Evolutionary conservation across 2,113 vertebrate genomes (phyloP), one percentile per base, ranked within the genome.

Genomic region (Sisor rabdophorus): DNA sequence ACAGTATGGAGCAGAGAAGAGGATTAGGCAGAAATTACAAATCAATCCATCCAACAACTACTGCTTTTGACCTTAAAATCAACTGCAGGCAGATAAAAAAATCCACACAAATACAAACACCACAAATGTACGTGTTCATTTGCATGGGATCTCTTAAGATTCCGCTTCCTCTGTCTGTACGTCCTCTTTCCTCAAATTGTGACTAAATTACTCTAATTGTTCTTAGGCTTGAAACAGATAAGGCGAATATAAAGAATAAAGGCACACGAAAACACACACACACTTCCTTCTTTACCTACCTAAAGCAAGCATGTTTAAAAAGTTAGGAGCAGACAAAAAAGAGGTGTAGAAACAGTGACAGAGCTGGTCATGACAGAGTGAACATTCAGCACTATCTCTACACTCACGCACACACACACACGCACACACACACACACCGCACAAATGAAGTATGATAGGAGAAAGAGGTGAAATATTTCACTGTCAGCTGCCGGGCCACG

Each of bases 391-490:
- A 85, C 86, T 92, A 90, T 93, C 91, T 91, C 86, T 84, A 85
- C 64, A 84, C 85, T 88, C 84, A 87, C 88, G 50, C 44, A 53
- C 50, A 32, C 44, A 54, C 54, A 30, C n/a, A 70, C 47, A 26
- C 56, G 11, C 55, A 10, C 11, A 17, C 55, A 10, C 73, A 30
- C 59, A 11, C 68, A 36, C 56, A 24, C 48, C 19, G 24, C 63
- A 32, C 44, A 13, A 54, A 60, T 36, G 93, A 92, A 94, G 92
- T 93, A 93, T 93, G 94, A 96, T 65, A 91, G 91, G 91, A 92
- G 92, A 92, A 92, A 92, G 93, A 89, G 89, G 91, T 89, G 89
- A 93, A 95, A 98, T 98, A 96, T 96, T 96, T 98, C 95, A 97
- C 93, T 96, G 96, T 96, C 96, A 98, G 86, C 86, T 85, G 85